These are phyloP conservation scores for Clarias laeviceps DNA, from an alignment of 2,797 vertebrate genomes.

Conservation along the genomic window DNA sequence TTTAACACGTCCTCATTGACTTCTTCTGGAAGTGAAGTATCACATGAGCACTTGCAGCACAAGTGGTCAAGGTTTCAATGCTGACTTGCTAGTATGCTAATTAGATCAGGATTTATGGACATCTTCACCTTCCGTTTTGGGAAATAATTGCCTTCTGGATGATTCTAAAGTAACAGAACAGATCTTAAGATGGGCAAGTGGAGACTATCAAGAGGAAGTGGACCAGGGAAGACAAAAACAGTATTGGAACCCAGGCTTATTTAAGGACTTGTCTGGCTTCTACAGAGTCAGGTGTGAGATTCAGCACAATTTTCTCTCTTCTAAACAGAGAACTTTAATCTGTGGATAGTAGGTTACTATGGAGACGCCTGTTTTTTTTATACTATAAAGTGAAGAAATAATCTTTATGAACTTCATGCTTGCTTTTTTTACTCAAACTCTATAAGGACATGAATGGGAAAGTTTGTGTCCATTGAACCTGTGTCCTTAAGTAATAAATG, in stretches of 20 bases:
- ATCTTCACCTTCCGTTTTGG: no score
- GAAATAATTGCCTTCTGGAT: background rate
- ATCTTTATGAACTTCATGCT: background rate
- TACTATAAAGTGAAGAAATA: background rate
- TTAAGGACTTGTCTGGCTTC: background rate
- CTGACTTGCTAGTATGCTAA: background rate
- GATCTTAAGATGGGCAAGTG: background rate
- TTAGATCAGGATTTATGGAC: background rate
- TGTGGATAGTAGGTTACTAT: background rate
- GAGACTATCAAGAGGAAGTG: background rate
- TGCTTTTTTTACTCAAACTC: background rate
- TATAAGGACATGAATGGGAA: background rate
- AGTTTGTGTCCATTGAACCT: background rate
- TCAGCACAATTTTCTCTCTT: background rate
- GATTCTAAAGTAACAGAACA: background rate
- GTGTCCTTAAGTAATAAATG: background rate
- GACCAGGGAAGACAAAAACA: background rate
- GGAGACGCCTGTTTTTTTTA: background rate
- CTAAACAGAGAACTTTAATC: background rate
- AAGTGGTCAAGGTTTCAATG: background rate
- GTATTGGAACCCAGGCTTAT: background rate
- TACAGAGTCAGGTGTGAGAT: background rate
- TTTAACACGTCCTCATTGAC: background rate
- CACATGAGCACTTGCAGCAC: conserved; percentile 1
- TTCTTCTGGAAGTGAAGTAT: background rate